Percentiles rank a stretch among this genome's conserved stretches.
Conservation (phyloP, 2,888 invertebrate genomes). For the Eustalomyia histrio region DNA sequence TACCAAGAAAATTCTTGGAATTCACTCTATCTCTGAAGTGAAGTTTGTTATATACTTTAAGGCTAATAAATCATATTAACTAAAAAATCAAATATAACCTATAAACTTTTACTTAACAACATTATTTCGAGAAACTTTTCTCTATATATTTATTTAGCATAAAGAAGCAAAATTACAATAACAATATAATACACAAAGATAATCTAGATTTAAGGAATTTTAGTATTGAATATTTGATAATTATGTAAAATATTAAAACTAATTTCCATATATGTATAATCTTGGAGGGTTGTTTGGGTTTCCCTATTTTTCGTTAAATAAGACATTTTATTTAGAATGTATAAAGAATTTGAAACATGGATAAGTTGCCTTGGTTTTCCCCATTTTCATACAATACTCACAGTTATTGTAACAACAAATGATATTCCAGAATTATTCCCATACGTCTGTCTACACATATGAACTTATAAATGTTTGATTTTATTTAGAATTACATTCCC, state of each 20-base stretch:
- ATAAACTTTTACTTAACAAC: conserved; percentile 21
- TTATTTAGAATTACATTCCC: background rate
- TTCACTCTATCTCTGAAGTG: background rate
- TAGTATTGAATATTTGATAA: background rate
- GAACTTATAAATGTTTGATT: no score
- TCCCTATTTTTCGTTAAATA: no score
- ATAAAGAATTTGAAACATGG: no score
- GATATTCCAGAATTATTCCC: no score
- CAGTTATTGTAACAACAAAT: no score
- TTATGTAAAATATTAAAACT: no score
- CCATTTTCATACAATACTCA: no score
- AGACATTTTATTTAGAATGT: no score
- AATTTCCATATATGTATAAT: no score
- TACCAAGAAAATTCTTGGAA: conserved; percentile 12
- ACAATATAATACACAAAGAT: background rate
- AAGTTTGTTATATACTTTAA: conserved; percentile 16
- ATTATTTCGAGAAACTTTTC: conserved; percentile 23
- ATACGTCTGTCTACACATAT: no score
- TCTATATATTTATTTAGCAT: background rate
- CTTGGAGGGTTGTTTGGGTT: no score
- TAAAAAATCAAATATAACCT: conserved; percentile 35
- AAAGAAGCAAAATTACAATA: background rate
- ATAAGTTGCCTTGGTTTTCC: no score
- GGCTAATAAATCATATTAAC: conserved; percentile 48
- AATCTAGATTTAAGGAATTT: background rate